Conservation (phyloP, 2,888 invertebrate species). For the Chloromyia formosa region DNA sequence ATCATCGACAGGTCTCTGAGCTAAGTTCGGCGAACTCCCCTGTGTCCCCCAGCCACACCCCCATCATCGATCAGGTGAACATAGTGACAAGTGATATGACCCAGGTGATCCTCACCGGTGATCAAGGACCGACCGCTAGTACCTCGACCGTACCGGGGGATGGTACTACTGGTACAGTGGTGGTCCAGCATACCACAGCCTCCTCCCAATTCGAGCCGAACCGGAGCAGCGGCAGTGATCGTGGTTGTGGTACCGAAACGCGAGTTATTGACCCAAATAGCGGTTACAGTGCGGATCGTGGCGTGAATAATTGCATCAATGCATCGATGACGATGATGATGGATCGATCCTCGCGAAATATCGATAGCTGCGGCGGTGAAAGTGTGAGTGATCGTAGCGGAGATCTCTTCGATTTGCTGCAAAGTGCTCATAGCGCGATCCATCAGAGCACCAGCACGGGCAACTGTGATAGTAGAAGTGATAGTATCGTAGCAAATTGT, state of each 20-base stretch:
- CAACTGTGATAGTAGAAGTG: constrained; percentile 35
- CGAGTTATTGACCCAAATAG: constrained; percentile 54
- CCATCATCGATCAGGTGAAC: constrained; percentile 70
- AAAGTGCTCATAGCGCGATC: neutral
- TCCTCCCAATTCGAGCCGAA: neutral
- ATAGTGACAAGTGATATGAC: constrained; percentile 81
- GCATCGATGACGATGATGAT: constrained; percentile 47
- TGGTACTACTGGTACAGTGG: neutral
- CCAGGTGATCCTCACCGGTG: constrained; percentile 63
- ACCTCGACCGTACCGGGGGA: neutral
- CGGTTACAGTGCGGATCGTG: constrained; percentile 51
- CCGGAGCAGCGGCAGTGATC: constrained; percentile 13
- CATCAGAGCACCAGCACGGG: constrained; percentile 24
- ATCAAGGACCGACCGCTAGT: neutral
- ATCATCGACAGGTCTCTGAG: too few species aligned
- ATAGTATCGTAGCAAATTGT: constrained; percentile 42
- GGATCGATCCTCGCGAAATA: constrained; percentile 20
- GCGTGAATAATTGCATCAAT: neutral
- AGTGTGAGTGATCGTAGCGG: constrained; percentile 43
- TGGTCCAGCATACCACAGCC: constrained; percentile 27
- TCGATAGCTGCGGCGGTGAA: constrained; percentile 6
- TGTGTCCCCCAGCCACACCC: neutral
- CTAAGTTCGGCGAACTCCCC: neutral
- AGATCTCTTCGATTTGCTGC: constrained; percentile 3
- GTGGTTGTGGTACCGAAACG: too few species aligned